phyloP scores from a whole-genome alignment of 2,888 invertebrate species.

The Leptura quadrifasciata region DNA sequence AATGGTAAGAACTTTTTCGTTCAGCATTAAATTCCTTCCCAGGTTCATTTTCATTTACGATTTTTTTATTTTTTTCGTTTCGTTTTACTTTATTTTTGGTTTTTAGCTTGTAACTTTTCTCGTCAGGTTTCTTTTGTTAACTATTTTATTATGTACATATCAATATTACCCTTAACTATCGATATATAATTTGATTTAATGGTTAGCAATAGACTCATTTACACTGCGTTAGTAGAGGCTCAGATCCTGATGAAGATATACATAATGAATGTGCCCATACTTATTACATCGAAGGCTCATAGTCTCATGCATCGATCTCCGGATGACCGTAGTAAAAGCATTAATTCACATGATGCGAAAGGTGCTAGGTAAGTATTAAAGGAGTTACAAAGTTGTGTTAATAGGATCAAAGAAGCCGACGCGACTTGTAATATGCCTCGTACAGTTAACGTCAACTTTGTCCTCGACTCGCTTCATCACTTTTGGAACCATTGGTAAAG shows the following conservation, averaged over 20 bases:
- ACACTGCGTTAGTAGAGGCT: not conserved
- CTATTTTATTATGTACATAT: too few relatives aligned
- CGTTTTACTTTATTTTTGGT: too few relatives aligned
- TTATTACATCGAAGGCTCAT: conserved; percentile 20
- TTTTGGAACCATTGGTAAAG: conserved; percentile 31
- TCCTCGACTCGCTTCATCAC: conserved; percentile 33
- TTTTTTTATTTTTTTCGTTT: too few relatives aligned
- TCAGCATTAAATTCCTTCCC: too few relatives aligned
- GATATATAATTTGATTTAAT: too few relatives aligned
- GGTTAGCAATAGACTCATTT: too few relatives aligned
- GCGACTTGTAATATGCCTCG: conserved; percentile 34
- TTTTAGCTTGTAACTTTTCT: too few relatives aligned
- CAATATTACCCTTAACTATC: too few relatives aligned
- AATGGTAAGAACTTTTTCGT: too few relatives aligned
- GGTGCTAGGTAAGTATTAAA: conserved; percentile 43
- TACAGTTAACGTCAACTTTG: conserved; percentile 35
- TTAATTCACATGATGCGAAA: conserved; percentile 45
- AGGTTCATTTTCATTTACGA: too few relatives aligned
- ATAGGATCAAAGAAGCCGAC: conserved; percentile 58
- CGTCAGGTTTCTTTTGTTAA: too few relatives aligned
- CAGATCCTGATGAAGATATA: not conserved
- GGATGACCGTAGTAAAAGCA: conserved; percentile 39
- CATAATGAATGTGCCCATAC: conserved; percentile 13
- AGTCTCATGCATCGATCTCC: conserved; percentile 20
- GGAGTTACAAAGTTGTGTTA: conserved; percentile 50